These are phyloP conservation scores for Callyntrura sp. DNA, from an alignment of 2,888 invertebrate genomes.

Conservation along the genomic window DNA sequence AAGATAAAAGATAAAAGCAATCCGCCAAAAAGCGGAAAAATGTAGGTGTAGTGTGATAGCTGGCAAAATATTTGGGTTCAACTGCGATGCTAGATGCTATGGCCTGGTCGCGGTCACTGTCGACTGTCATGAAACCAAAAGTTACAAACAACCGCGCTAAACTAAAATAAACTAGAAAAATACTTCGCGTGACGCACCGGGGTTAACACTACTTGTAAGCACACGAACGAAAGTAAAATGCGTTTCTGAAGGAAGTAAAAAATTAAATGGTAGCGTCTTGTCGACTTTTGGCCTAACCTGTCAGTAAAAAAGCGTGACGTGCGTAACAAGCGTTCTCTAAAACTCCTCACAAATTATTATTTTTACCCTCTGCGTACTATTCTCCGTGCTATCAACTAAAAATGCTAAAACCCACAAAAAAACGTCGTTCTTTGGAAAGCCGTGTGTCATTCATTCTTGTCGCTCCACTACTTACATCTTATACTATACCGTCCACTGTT, in stretches of 20 bases:
- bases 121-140: not conserved
- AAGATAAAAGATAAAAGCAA: not conserved
- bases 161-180: no score
- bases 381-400: not conserved
- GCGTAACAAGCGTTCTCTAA: no score
- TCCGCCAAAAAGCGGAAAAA: slow-evolving; percentile 11
- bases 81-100: not conserved
- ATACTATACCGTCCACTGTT: not conserved
- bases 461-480: not conserved
- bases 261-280: no score
- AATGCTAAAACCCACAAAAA: slow-evolving; percentile 21
- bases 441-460: slow-evolving; percentile 52
- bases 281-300: no score
- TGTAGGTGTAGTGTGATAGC: no score
- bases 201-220: no score
- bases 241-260: no score
- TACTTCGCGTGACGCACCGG: no score
- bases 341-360: not conserved
- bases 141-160: no score
- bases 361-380: not conserved
- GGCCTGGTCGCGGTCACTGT: not conserved
- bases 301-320: not conserved
- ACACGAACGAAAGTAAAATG: not conserved
- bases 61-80: no score
- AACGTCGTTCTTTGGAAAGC: slow-evolving; percentile 13